Conservation (phyloP, 2,888 invertebrate genomes). For the Callosobruchus maculatus region DNA sequence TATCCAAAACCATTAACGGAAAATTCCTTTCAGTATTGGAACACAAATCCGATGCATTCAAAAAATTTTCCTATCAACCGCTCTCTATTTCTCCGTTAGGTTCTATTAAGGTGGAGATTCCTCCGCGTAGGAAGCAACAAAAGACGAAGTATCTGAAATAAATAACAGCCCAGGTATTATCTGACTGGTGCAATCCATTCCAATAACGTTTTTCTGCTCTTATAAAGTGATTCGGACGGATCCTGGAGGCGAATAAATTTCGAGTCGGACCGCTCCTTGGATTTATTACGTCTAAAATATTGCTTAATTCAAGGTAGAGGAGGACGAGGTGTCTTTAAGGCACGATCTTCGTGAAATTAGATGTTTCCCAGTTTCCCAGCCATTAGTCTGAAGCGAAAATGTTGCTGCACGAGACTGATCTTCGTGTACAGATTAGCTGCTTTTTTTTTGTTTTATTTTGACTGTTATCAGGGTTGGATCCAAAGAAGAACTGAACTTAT, state of each 20-base stretch:
- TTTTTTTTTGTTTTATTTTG: too few species aligned
- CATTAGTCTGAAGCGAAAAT: background rate
- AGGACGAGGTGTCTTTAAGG: background rate
- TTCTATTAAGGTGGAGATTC: background rate
- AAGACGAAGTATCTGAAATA: background rate
- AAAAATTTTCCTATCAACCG: background rate
- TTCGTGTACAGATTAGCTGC: background rate
- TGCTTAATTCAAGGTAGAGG: background rate
- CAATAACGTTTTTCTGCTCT: background rate
- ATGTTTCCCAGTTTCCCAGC: background rate
- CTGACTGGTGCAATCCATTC: background rate
- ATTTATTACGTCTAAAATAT: background rate
- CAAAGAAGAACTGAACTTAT: too few species aligned
- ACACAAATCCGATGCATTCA: too few species aligned
- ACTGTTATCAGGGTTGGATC: too few species aligned
- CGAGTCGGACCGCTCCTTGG: background rate
- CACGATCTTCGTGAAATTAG: background rate
- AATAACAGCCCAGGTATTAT: background rate
- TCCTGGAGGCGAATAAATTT: background rate
- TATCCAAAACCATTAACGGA: too few species aligned
- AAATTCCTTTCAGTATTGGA: too few species aligned
- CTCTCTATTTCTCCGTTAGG: background rate
- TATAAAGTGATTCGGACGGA: background rate
- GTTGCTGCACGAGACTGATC: background rate
- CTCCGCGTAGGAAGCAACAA: background rate